Evolutionary conservation across 92 coral and sea anemone genomes (phyloP).

Genomic region (Phenganax subtilis): DNA sequence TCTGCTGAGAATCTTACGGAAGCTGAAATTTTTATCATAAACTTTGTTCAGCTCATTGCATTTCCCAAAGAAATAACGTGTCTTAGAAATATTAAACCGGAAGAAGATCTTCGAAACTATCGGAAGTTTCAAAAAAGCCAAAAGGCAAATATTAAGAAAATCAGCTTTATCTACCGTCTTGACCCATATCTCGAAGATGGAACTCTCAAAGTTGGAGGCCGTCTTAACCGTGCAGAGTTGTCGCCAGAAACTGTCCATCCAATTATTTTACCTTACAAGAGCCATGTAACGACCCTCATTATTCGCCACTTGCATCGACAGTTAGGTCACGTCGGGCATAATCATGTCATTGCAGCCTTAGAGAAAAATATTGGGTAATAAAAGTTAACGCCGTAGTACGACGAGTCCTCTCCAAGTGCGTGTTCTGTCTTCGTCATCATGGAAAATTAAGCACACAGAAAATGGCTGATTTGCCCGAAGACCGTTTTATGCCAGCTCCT

Average conservation of each 20-base stretch:
- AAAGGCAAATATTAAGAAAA: conserved; percentile 32
- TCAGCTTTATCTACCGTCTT: conserved; percentile 50
- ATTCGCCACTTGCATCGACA: conserved; percentile 44
- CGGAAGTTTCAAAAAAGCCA: conserved; percentile 37
- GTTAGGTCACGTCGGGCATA: conserved; percentile 61
- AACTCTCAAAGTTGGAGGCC: conserved; percentile 59
- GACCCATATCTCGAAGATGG: conserved; percentile 56
- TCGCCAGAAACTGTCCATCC: conserved; percentile 54
- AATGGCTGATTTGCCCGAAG: conserved; percentile 60
- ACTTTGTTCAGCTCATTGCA: conserved; percentile 47
- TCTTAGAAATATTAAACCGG: conserved; percentile 27
- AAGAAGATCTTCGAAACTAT: conserved; percentile 36
- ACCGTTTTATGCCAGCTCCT: conserved; percentile 52
- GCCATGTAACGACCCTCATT: conserved; percentile 50
- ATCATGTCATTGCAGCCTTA: conserved; percentile 52
- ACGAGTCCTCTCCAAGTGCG: conserved; percentile 52
- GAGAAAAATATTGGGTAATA: conserved; percentile 58
- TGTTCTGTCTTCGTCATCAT: conserved; percentile 53
- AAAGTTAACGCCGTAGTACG: conserved; percentile 50
- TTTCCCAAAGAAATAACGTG: conserved; percentile 50
- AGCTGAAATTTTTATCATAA: conserved; percentile 51
- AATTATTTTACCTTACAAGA: conserved; percentile 53
- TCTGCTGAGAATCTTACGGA: conserved; percentile 47
- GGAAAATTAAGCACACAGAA: conserved; percentile 51
- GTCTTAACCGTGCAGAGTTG: conserved; percentile 56